Percentiles rank a stretch among this genome's conserved stretches.
Evolutionary conservation across 1,140 invertebrate genomes (phyloP).

Genomic region (Pseudomyrmex gracilis): DNA sequence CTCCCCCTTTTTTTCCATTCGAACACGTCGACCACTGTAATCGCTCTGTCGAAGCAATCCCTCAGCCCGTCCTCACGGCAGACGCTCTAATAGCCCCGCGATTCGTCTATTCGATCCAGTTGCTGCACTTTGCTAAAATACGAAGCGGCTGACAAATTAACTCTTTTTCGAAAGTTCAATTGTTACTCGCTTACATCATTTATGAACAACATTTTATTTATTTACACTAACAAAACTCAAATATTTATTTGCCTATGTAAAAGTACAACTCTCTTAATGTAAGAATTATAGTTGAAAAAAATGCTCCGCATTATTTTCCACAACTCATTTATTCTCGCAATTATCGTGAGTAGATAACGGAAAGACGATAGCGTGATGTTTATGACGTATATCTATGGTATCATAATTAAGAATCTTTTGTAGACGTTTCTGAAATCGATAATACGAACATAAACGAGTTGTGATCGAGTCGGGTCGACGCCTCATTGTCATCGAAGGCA

Average conservation of each 20-base stretch:
- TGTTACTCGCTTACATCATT: too few species aligned
- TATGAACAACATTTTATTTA: too few species aligned
- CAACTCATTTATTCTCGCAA: constrained; percentile 37
- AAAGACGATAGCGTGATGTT: constrained; percentile 47
- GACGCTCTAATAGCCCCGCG: constrained; percentile 72
- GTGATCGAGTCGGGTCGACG: constrained; percentile 54
- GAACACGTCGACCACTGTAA: constrained; percentile 81
- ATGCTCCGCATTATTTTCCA: constrained; percentile 16
- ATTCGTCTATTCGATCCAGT: constrained; percentile 61
- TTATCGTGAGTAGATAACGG: constrained; percentile 26
- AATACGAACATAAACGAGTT: constrained; percentile 35
- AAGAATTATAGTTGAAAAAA: not conserved
- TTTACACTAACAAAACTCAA: too few species aligned
- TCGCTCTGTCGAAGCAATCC: constrained; percentile 78
- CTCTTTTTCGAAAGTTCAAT: not conserved
- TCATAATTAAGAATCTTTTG: constrained; percentile 65
- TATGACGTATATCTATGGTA: constrained; percentile 52
- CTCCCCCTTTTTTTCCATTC: constrained; percentile 76
- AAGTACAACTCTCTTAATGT: not conserved
- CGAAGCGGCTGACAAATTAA: constrained; percentile 57
- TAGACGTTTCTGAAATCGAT: constrained; percentile 45
- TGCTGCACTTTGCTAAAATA: constrained; percentile 50
- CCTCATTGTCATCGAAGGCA: constrained; percentile 73
- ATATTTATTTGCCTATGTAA: not conserved
- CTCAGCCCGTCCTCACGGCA: constrained; percentile 72